Evolutionary conservation across 2,113 vertebrate species (phyloP).

Genomic region (Myrmecophaga tridactyla): DNA sequence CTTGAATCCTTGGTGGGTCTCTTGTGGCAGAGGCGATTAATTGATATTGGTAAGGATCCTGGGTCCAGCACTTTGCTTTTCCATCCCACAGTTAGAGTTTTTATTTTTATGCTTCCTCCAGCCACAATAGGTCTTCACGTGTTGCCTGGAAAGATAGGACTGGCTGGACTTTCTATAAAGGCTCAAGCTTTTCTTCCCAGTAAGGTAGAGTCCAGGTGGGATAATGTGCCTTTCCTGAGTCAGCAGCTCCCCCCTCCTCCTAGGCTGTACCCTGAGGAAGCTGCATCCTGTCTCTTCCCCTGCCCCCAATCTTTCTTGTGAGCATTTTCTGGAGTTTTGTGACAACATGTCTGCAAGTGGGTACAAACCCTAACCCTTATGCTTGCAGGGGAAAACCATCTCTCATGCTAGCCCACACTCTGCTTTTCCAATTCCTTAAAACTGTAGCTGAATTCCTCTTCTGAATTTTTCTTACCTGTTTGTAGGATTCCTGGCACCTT

Average conservation of each 20-base stretch:
- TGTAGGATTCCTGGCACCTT: not conserved
- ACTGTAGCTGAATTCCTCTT: not conserved
- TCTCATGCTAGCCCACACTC: not conserved
- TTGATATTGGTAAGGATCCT: not conserved
- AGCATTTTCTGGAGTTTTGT: not conserved
- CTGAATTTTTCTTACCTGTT: not conserved
- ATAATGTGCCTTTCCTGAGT: fast-evolving
- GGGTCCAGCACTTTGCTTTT: not conserved
- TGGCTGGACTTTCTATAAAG: not conserved
- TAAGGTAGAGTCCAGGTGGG: not conserved
- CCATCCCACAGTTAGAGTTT: not conserved
- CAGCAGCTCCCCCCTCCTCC: not conserved
- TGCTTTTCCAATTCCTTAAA: no score
- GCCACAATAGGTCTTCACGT: not conserved
- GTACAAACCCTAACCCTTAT: no score
- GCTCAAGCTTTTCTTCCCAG: not conserved
- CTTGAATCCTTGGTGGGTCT: not conserved
- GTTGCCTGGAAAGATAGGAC: no score
- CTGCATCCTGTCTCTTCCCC: fast-evolving
- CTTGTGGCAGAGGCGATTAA: not conserved
- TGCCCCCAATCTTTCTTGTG: not conserved
- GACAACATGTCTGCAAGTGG: not conserved
- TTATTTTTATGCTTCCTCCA: not conserved
- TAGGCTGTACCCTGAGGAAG: not conserved
- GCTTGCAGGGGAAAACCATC: not conserved